A percentile compares a stretch with the other conserved stretches of the same genome.
Evolutionary conservation across 2,113 vertebrate genomes (phyloP).

Genomic region (Lipophrys pholis): DNA sequence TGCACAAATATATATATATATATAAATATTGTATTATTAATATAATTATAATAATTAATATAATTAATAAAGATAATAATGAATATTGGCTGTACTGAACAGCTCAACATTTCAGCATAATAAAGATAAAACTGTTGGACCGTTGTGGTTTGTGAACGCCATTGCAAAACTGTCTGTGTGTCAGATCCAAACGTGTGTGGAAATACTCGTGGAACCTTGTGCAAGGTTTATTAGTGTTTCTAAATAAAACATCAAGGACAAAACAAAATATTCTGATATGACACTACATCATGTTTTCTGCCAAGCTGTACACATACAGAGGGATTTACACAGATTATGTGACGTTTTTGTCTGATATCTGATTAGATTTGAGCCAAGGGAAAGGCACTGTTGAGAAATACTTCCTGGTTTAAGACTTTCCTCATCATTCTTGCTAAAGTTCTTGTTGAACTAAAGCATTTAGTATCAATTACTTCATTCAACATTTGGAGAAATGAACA

Average conservation of each 20-base stretch:
- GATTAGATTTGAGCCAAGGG: not conserved
- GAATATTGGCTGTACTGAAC: no score
- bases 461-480: no score
- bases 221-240: not conserved
- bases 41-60: no score
- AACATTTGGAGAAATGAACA: no score
- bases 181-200: not conserved
- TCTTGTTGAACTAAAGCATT: not conserved
- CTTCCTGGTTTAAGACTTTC: constrained; percentile 17
- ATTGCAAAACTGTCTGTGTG: not conserved
- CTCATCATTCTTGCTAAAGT: not conserved
- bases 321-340: not conserved
- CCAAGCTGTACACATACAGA: not conserved
- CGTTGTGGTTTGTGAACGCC: not conserved
- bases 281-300: not conserved
- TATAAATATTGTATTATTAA: no score
- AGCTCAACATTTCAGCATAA: no score
- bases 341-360: not conserved
- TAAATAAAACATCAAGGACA: not conserved
- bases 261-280: not conserved
- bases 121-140: no score
- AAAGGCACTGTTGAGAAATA: constrained; percentile 10
- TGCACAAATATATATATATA: no score
- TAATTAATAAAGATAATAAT: no score
- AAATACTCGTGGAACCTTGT: no score